A percentile compares a stretch with the other conserved stretches of the same genome.
Conservation (phyloP, 2,113 vertebrate genomes). For the Cromileptes altivelis region DNA sequence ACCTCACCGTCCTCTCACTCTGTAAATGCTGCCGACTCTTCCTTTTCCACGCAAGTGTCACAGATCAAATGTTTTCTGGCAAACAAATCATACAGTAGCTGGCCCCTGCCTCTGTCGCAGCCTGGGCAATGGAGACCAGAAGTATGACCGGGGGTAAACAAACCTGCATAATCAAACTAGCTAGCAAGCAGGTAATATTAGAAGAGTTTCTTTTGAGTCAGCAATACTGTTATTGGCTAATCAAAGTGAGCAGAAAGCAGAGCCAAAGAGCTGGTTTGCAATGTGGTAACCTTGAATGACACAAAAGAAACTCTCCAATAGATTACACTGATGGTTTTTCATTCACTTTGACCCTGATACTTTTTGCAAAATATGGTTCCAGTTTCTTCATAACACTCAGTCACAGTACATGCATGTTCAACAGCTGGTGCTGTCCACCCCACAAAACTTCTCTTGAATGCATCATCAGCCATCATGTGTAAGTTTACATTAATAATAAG, state of each 20-base stretch:
- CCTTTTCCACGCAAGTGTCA: slow-evolving; percentile 24
- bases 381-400: too few relatives aligned
- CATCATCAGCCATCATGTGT: too few relatives aligned
- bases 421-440: too few relatives aligned
- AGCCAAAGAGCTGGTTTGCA: neutral
- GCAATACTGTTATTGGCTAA: neutral
- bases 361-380: too few relatives aligned
- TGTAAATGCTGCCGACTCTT: slow-evolving; percentile 28
- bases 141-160: neutral
- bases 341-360: too few relatives aligned
- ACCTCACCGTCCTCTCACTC: slow-evolving; percentile 19
- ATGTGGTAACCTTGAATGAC: neutral
- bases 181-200: too few relatives aligned
- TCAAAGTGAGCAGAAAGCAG: neutral
- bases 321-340: too few relatives aligned
- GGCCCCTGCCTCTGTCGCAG: neutral
- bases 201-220: neutral
- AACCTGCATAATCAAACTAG: neutral
- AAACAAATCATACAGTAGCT: slow-evolving; percentile 20
- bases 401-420: too few relatives aligned
- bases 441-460: too few relatives aligned
- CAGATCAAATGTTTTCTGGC: slow-evolving; percentile 42
- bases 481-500: too few relatives aligned
- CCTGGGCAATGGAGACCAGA: neutral
- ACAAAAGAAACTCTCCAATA: too few relatives aligned